Evolutionary conservation across 1,140 invertebrate genomes (phyloP).

Genomic region (Hylyphantes graminicola): DNA sequence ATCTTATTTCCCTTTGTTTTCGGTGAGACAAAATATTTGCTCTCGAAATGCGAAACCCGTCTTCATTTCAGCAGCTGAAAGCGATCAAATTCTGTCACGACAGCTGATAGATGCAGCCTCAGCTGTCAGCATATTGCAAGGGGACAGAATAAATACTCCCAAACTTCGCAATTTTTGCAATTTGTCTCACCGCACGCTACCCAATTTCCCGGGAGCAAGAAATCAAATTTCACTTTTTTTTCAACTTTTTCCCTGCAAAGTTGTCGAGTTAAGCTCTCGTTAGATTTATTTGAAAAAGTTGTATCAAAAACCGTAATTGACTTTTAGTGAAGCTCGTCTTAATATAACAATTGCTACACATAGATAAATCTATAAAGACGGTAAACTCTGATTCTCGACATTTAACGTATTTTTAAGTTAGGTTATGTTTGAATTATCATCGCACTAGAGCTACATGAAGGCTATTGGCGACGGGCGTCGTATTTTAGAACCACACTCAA

Average conservation of each 20-base stretch:
- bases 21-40: background rate
- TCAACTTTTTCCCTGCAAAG: background rate
- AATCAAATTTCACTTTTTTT: slow-evolving; percentile 23
- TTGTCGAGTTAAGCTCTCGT: slow-evolving; percentile 2
- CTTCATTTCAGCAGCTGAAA: slow-evolving; percentile 17
- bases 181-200: slow-evolving; percentile 27
- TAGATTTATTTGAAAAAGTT: too few relatives aligned
- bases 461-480: too few relatives aligned
- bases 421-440: too few relatives aligned
- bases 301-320: too few relatives aligned
- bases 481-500: too few relatives aligned
- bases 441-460: too few relatives aligned
- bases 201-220: slow-evolving; percentile 27
- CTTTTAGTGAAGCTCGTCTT: too few relatives aligned
- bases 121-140: background rate
- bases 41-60: slow-evolving; percentile 7
- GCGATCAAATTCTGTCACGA: background rate
- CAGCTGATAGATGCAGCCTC: background rate
- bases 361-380: too few relatives aligned
- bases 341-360: too few relatives aligned
- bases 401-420: too few relatives aligned
- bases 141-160: slow-evolving; percentile 8
- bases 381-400: too few relatives aligned
- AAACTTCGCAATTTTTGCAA: slow-evolving; percentile 42
- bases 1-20: too few relatives aligned